Conservation (phyloP, 53 echinoderm and acorn worm species). For the Paracentrotus lividus region DNA sequence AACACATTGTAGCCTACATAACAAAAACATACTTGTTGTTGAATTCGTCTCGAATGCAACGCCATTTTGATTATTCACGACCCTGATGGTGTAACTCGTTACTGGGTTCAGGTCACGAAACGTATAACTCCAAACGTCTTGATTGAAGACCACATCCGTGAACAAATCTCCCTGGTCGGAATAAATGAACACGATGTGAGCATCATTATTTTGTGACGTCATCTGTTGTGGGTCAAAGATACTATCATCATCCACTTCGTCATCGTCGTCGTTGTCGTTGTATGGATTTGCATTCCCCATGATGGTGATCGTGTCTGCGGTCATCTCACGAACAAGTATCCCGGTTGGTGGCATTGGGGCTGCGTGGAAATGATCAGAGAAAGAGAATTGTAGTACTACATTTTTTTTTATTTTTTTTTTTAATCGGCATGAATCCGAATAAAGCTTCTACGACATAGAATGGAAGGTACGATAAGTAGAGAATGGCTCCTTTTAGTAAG, state of each 20-base stretch:
- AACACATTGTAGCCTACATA: background rate
- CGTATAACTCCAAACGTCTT: constrained; percentile 69
- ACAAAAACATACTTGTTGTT: constrained; percentile 37
- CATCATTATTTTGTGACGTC: constrained; percentile 67
- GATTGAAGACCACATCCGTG: constrained; percentile 80
- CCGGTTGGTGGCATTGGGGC: constrained; percentile 69
- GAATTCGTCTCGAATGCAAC: constrained; percentile 55
- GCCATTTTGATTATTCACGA: constrained; percentile 74
- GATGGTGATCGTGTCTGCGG: constrained; percentile 69
- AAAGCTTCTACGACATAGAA: no score
- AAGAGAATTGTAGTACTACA: background rate
- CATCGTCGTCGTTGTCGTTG: constrained; percentile 36
- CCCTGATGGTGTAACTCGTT: constrained; percentile 70
- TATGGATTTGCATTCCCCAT: constrained; percentile 36
- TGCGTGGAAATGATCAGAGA: background rate
- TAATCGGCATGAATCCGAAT: no score
- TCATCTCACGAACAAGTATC: constrained; percentile 73
- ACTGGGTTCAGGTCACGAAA: constrained; percentile 63
- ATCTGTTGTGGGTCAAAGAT: constrained; percentile 29
- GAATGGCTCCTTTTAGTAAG: no score
- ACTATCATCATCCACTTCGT: constrained; percentile 65
- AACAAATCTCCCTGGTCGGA: constrained; percentile 72
- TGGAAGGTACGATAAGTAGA: no score
- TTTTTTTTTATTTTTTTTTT: no score
- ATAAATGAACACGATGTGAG: constrained; percentile 75